phyloP scores from a whole-genome alignment of 2,797 vertebrate genomes.

The Discoglossus pictus region DNA sequence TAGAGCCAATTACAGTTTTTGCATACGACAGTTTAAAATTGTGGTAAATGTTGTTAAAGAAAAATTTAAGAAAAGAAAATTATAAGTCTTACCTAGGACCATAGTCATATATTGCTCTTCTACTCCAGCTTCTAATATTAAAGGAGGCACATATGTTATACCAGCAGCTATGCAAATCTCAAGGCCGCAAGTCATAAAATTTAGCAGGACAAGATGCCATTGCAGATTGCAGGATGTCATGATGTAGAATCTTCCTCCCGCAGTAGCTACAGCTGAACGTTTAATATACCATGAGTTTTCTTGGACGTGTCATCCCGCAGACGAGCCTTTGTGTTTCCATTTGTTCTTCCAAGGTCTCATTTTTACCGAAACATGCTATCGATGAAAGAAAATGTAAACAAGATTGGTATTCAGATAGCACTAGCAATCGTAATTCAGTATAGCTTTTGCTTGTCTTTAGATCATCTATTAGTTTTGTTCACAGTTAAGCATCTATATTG shows the following conservation, averaged over 20 bases:
- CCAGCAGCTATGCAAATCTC: slow-evolving; percentile 84
- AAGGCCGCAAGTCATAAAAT: slow-evolving; percentile 81
- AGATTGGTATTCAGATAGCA: too few species aligned
- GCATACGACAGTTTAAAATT: too few species aligned
- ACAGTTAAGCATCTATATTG: too few species aligned
- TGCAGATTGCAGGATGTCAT: slow-evolving; percentile 68
- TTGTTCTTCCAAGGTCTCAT: slow-evolving; percentile 16
- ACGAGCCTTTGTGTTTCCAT: slow-evolving; percentile 19
- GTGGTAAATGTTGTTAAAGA: too few species aligned
- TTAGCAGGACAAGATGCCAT: slow-evolving; percentile 77
- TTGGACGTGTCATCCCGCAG: slow-evolving; percentile 41
- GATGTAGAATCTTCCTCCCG: slow-evolving; percentile 62
- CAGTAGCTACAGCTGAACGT: slow-evolving; percentile 56
- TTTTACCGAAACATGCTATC: slow-evolving; percentile 11
- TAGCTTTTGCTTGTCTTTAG: too few species aligned
- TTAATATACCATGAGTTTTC: slow-evolving; percentile 53
- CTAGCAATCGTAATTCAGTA: too few species aligned
- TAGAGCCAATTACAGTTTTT: too few species aligned
- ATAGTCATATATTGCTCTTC: slow-evolving; percentile 88
- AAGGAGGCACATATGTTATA: slow-evolving; percentile 79
- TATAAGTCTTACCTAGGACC: slow-evolving; percentile 78
- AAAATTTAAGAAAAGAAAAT: background rate
- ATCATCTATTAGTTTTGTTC: too few species aligned
- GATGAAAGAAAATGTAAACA: slow-evolving; percentile 15
- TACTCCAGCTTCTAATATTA: slow-evolving; percentile 81